Base-by-base conservation (phyloP, 2,888 invertebrate genomes). In the Clitarchus hookeri region DNA sequence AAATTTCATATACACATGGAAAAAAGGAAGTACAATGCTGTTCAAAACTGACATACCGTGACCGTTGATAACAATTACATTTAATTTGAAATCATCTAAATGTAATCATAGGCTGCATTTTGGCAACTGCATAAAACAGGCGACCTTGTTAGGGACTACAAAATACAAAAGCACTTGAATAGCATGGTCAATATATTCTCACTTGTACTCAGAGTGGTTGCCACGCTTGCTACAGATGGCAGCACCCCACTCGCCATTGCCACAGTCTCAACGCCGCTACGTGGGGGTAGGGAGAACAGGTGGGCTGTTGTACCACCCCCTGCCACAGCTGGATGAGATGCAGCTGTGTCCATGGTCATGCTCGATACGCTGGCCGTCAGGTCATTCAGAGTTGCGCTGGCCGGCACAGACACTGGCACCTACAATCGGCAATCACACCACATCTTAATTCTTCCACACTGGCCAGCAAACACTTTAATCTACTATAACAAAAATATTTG, bases 221-320 rank as follows among this genome's bases (percentile, higher is more conserved):
- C 89, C 13, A 88, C 87, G 84, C 88, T 88, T 27, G 89, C 88
- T 27, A 89, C 87, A 82, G 89, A 89, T 19, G 89, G 89, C 87
- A 89, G 86, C 16, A 89, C 89, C 11, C 89, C 89, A 85, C 89
- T 88, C 48, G 88, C 88, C 11, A 88, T 87, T 16, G 89, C 89
- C 13, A 88, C 86, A 0, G 89, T 88, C 83, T 89, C 88, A 6
- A 88, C 88, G 36, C 89, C 89, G 87, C 89, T 88, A 23, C 88
- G 88, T 44, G 89, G 89, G 13, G 89, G 89, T 84, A 87, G 87
- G 12, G 89, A 88, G 86, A 89, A 89, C 53, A 89, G 85, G 84
- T 89, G 88, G 83, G 88, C 87, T 26, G 89, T 86, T 23, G 87
- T 84, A 26, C 84, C 82, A 9, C 53, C 86, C 13, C 86, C 86